Percentiles rank a stretch among this genome's conserved stretches.
phyloP scores from a whole-genome alignment of 2,888 invertebrate genomes.

The Nineta flava region DNA sequence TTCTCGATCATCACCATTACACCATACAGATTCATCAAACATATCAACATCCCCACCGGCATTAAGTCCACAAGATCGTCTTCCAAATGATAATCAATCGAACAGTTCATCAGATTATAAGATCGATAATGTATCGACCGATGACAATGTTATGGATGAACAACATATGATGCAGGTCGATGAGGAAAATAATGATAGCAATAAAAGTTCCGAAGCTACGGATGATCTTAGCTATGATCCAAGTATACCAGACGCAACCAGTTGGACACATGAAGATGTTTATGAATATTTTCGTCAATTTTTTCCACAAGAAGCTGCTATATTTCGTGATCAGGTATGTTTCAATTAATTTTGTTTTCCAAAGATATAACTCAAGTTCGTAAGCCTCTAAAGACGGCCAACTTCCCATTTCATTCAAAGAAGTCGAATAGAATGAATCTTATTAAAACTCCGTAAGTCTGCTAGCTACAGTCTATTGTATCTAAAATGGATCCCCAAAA shows the following conservation, averaged over 20 bases:
- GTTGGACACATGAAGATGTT: constrained; percentile 74
- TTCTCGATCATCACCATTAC: constrained; percentile 13
- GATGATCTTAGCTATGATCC: constrained; percentile 37
- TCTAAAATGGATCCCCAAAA: too few relatives aligned
- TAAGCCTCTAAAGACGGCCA: too few relatives aligned
- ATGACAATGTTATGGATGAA: constrained; percentile 4
- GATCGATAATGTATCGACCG: constrained; percentile 1
- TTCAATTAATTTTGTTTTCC: constrained; percentile 8
- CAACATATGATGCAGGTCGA: constrained; percentile 18
- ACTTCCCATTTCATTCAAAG: too few relatives aligned
- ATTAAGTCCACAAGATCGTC: constrained; percentile 21
- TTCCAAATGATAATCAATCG: constrained; percentile 5
- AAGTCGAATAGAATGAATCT: constrained; percentile 1
- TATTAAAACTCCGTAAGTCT: neutral
- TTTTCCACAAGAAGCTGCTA: constrained; percentile 64
- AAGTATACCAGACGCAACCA: constrained; percentile 58
- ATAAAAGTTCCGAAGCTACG: constrained; percentile 3
- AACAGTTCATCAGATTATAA: constrained; percentile 11
- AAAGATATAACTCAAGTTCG: too few relatives aligned
- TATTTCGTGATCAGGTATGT: constrained; percentile 68
- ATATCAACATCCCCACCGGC: constrained; percentile 22
- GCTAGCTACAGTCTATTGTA: too few relatives aligned
- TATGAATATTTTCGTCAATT: constrained; percentile 60
- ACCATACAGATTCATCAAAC: constrained; percentile 15
- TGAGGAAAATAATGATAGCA: constrained; percentile 13